Evolutionary conservation across 2,797 vertebrate genomes (phyloP), one percentile per base, ranked within the genome.

Genomic region (Hypotaenidia philippensis): DNA sequence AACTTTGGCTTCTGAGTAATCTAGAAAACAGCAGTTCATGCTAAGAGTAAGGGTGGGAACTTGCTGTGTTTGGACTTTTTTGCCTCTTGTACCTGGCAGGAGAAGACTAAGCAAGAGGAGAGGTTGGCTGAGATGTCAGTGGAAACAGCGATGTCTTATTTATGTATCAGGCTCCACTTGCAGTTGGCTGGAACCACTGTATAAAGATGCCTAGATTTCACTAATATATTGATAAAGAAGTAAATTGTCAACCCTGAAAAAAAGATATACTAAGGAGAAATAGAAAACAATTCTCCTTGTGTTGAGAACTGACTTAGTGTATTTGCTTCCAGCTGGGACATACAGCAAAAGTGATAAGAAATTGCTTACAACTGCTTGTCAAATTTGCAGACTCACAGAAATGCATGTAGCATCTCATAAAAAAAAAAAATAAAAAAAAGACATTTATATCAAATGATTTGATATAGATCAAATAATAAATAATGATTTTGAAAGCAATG

Each of bases 141-240:
- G 56, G 74, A 91, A 90, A 49, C 20, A 66, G 6, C 20, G 17
- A 80, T 75, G 41, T 85, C 80, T 94, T 93, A 69, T 47, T 94
- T 87, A 38, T 29, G 31, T 75, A 65, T 64, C 41, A 52, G 26
- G 32, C 55, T 78, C n/a, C 32, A 31, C 25, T 83, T 94, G 44
- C 14, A 59, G 25, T 63, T 96, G 90, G 32, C 29, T 82, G 38
- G 5, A 64, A 59, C 22, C 25, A 20, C 25, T 79, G 45, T 16
- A 75, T 57, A 75, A 85, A 91, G 75, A 61, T 57, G 40, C 7
- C 41, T 80, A 53, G n/a, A 53, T 80, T 92, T 92, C 80, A 50
- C 31, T 65, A 76, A 63, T 63, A 87, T 85, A 56, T n/a, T 53
- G 36, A 79, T 64, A 84, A 21, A 14, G 66, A 84, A 70, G 17